Conservation (phyloP, 2,797 vertebrate genomes). For the Neostethus bicornis region DNA sequence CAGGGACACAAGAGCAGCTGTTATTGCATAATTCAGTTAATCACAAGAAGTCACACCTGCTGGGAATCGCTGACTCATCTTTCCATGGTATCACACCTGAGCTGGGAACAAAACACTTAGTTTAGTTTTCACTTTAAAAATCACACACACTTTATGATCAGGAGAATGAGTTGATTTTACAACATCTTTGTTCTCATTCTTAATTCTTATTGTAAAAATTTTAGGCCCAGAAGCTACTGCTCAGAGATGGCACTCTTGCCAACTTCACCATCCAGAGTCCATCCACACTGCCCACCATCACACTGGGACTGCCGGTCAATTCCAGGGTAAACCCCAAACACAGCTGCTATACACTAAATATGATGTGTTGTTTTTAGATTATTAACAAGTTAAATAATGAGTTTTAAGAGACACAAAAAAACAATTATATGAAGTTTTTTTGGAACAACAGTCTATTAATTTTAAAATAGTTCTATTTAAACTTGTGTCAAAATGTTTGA, state of each 20-base stretch:
- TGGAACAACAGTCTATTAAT: background rate
- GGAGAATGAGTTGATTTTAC: background rate
- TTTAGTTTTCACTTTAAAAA: slow-evolving; percentile 26
- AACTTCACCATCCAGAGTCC: slow-evolving; percentile 85
- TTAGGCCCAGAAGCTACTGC: slow-evolving; percentile 79
- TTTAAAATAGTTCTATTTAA: background rate
- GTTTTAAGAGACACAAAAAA: too few relatives aligned
- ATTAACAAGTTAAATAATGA: too few relatives aligned
- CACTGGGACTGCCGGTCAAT: slow-evolving; percentile 88
- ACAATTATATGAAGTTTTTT: background rate
- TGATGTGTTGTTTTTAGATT: too few relatives aligned
- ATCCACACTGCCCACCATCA: slow-evolving; percentile 89
- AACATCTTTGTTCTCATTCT: background rate
- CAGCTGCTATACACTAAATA: too few relatives aligned
- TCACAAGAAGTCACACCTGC: slow-evolving; percentile 71
- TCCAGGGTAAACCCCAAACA: slow-evolving; percentile 78
- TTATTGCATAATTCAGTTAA: slow-evolving; percentile 77
- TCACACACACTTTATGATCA: slow-evolving; percentile 12
- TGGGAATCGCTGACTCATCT: slow-evolving; percentile 37
- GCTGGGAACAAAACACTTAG: slow-evolving; percentile 2
- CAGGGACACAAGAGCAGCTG: slow-evolving; percentile 65
- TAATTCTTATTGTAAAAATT: slow-evolving; percentile 45
- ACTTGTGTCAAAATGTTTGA: background rate
- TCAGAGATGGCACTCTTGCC: slow-evolving; percentile 85
- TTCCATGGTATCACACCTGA: background rate